phyloP scores from a whole-genome alignment of 2,888 invertebrate genomes.

The Emesis russula region DNA sequence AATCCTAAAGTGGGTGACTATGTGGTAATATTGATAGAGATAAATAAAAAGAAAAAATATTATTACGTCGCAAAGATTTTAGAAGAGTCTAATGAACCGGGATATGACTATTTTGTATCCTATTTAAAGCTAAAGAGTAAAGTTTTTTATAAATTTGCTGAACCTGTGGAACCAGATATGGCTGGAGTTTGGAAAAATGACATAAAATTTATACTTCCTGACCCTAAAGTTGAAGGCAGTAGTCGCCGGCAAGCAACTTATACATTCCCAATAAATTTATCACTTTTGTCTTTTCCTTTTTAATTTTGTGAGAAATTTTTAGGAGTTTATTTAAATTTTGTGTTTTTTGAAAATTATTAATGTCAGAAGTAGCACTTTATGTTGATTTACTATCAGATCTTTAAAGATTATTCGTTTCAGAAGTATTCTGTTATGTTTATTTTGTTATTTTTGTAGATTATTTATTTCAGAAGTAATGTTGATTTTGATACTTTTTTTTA shows the following conservation, averaged over 20 bases:
- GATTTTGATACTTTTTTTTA: too few species aligned
- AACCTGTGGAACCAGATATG: constrained; percentile 17
- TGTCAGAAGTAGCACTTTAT: too few species aligned
- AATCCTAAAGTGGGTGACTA: not conserved
- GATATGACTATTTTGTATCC: constrained; percentile 24
- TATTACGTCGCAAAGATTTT: constrained; percentile 32
- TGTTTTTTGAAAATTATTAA: too few species aligned
- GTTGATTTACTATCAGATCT: too few species aligned
- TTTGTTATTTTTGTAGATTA: too few species aligned
- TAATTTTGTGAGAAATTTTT: not conserved
- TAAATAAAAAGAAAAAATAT: constrained; percentile 30
- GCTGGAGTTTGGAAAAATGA: constrained; percentile 10
- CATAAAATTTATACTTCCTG: constrained; percentile 35
- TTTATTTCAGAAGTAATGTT: too few species aligned
- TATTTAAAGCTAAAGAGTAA: constrained; percentile 4
- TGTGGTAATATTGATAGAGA: not conserved
- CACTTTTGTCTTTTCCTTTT: constrained; percentile 29
- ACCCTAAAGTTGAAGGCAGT: constrained; percentile 29
- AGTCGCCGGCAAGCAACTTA: constrained; percentile 32
- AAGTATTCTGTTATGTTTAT: too few species aligned
- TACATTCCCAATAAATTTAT: constrained; percentile 16
- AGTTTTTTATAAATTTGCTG: constrained; percentile 31
- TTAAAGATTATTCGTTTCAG: too few species aligned
- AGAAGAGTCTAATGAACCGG: constrained; percentile 30
- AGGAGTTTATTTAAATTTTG: too few species aligned